Base-by-base conservation (phyloP, 2,888 invertebrate species). In the Sycophila texana region DNA sequence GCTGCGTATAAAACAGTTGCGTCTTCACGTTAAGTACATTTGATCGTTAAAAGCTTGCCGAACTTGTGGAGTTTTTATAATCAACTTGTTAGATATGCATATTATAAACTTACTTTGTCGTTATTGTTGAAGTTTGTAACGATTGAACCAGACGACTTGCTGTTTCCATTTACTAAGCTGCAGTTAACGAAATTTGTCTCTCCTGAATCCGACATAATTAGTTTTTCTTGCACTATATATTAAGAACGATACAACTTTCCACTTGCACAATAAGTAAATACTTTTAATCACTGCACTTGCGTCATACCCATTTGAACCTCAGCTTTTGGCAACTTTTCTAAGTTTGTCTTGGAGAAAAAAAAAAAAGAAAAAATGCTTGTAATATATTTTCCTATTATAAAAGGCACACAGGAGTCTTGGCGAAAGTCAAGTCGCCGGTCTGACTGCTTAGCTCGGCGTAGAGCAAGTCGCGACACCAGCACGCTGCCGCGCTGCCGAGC, bases 81-180 rank as follows among this genome's bases (percentile, higher is more conserved):
- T 39, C 10, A 10, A 39, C 39, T 39, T 39, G 39, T 39, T 39
- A 1, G 10, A 39, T 39, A 51, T 39, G 26, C 20, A n/a, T n/a
- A n/a, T 68, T 12, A 67, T 14, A 13, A 30, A 77, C 80, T 77
- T 51, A 81, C 80, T 49, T 71, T 63, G 16, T 81, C 70, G 30
- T 81, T 81, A 22, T 70, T 51, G 55, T 66, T 70, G 49, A 71
- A 53, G 22, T 77, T 77, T 39, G 7, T 18, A 22, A 77, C 71
- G 22, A 81, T 74, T 47, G 68, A 47, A 12, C 57, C 58, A 16
- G 74, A 13, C 22, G 74, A 65, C 49, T 67, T 77, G 60, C 70
- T 58, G 65, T 74, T 80, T n/a, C 77, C 80, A 53, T 77, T 81
- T 4, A 53, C 61, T 60, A 81, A 70, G 22, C 51, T 77, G 39